Evolutionary conservation across 1,140 invertebrate species (phyloP), one percentile per base, ranked within the genome.

Genomic region (Oscheius sp.): DNA sequence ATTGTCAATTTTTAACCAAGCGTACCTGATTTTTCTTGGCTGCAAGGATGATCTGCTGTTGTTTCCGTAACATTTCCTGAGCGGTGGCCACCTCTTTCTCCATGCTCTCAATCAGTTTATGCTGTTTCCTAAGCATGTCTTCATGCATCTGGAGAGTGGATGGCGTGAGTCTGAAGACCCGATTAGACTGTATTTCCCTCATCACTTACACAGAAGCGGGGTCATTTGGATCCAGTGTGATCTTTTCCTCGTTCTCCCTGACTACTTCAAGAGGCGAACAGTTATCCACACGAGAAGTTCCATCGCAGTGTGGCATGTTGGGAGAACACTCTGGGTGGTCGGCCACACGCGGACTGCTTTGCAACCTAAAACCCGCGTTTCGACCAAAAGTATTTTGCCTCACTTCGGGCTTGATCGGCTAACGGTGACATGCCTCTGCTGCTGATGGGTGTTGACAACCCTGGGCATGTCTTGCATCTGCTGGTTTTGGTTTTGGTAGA

Each of bases 71-170:
- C 55, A 80, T 71, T 42, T 79, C 46, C 69, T 85, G 84, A 26
- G 83, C 86, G 49, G 79, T 80, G 36, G 86, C 81, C 36, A 96
- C 82, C 77, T 95, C 91, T 2, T 91, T 86, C 82, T 95, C 91
- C 35, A 96, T 86, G 77, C 94, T 91, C 79, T 93, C 90, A 55
- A 96, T 96, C 80, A 91, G 90, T 55, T 91, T 89, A 76, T 93
- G 90, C 81, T 95, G 93, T 78, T 92, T 90, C 62, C 90, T 89
- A 32, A 95, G 77, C 38, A 79, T 77, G 45, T 79, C 79, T 68
- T 79, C 78, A 58, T 80, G 78, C 34, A 68, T 79, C 28, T 79
- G 78, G 35, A 79, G 52, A 20, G 78, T 80, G 32, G 38, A 46
- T 35, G 79, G 77, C 4, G 69, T 77, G n/a, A 79, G n/a, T 65